These are phyloP conservation scores for Scaptomyza cyrtandrae DNA, from an alignment of 2,888 invertebrate species.

Conservation along the genomic window DNA sequence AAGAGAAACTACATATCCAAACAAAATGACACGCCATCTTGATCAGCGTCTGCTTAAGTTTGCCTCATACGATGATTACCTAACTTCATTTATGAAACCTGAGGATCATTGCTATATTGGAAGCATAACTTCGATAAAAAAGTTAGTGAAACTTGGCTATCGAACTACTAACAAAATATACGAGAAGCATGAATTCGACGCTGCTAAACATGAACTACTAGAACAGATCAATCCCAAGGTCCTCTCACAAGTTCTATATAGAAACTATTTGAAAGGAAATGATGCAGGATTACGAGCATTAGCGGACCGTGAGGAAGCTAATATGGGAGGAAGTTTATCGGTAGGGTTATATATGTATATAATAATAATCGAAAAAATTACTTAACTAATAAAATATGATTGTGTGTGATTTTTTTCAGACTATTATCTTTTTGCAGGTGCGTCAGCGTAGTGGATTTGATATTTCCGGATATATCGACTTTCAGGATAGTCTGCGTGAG, in stretches of 20 bases:
- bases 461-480: conserved; percentile 52
- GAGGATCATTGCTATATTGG: conserved; percentile 31
- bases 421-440: conserved; percentile 49
- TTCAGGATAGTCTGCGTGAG: conserved; percentile 32
- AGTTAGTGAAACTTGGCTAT: conserved; percentile 31
- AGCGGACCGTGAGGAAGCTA: conserved; percentile 22
- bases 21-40: conserved; percentile 7
- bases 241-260: not conserved
- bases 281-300: conserved; percentile 27
- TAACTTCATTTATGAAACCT: conserved; percentile 18
- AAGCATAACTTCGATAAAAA: conserved; percentile 3
- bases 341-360: not conserved
- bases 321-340: conserved; percentile 19
- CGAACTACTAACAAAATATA: conserved; percentile 17
- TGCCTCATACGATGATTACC: conserved; percentile 18
- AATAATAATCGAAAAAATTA: not conserved
- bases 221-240: conserved; percentile 15
- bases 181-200: conserved; percentile 29
- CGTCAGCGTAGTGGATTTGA: conserved; percentile 44
- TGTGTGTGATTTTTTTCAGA: conserved; percentile 8
- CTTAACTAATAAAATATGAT: not conserved
- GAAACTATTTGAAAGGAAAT: conserved; percentile 5
- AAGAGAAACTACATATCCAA: not conserved
- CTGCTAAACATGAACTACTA: not conserved
- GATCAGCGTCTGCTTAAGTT: conserved; percentile 19